These are phyloP conservation scores for Cyclina sinensis DNA, from an alignment of 1,140 invertebrate species.

Conservation along the genomic window DNA sequence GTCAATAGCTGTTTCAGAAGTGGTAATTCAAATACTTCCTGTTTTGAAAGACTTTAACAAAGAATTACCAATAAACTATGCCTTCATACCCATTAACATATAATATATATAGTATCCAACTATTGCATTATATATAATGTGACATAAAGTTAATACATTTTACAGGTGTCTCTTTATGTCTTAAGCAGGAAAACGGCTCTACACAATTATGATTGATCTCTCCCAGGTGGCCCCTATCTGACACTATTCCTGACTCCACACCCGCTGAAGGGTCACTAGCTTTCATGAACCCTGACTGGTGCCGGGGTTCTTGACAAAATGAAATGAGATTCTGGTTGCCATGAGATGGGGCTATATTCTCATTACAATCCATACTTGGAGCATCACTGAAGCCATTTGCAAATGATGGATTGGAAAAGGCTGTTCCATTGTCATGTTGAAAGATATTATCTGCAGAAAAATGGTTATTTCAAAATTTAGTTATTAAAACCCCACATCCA, in stretches of 20 bases:
- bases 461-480: not conserved
- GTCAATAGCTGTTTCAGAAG: too few species aligned
- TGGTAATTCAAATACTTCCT: not conserved
- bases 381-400: not conserved
- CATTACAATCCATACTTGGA: conserved; percentile 34
- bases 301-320: not conserved
- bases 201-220: conserved; percentile 7
- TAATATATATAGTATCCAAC: too few species aligned
- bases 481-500: too few species aligned
- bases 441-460: conserved; percentile 43
- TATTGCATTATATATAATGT: conserved; percentile 48
- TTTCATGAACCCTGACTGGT: not conserved
- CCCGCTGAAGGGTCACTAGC: not conserved
- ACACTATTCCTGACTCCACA: not conserved
- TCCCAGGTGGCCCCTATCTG: not conserved
- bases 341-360: not conserved
- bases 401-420: conserved; percentile 28
- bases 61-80: too few species aligned
- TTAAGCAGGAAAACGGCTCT: conserved; percentile 33
- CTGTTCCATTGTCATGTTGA: not conserved
- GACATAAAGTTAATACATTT: conserved; percentile 61
- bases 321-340: not conserved
- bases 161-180: conserved; percentile 20
- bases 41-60: too few species aligned
- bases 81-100: too few species aligned